Evolutionary conservation across 2,797 vertebrate genomes (phyloP), one percentile per base, ranked within the genome.

Genomic region (Hemitrygon akajei): DNA sequence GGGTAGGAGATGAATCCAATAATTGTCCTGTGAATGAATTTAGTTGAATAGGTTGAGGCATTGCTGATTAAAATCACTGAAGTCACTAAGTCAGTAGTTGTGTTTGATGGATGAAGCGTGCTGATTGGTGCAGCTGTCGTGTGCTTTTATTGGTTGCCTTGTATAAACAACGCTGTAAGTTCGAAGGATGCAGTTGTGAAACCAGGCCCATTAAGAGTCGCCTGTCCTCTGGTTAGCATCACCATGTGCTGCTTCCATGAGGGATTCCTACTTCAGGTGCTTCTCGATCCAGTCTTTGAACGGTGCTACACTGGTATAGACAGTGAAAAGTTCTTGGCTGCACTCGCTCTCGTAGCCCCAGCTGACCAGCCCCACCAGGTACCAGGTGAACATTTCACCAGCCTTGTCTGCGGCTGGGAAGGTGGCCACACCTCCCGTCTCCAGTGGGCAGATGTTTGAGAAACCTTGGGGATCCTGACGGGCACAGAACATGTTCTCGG

Each of bases 221-320:
- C 60, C 86, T 47, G 16, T 66, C 30, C 9, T 63, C 60, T 7
- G 63, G 86, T 69, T 34, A 9, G 30, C 3, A 18, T 25, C 47
- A 2, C 34, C 16, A 37, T 20, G 18, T 25, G 16, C 9, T 66
- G 60, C 6, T 18, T 58, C 34, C 25, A 47, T 34, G 34, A 69
- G 56, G 63, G 71, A 76, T 12, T 22, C 71, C 82, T 96, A 99
- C 95, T 98, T 99, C 97, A 99, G 97, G 94, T 98, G 98, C 94
- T 96, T 98, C 95, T 98, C 98, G 93, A 99, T 98, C 98, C 99
- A 99, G 97, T 98, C 97, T 97, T 97, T 98, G 95, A 99, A 99
- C 93, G 97, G 97, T 94, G 97, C 95, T 79, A 97, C 97, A 94
- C 97, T 97, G 71, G 98, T 99, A 95, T 98, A 99, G 93, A 98